These are phyloP conservation scores for Lasioglossum malachurum DNA, from an alignment of 2,888 invertebrate genomes.

Conservation along the genomic window DNA sequence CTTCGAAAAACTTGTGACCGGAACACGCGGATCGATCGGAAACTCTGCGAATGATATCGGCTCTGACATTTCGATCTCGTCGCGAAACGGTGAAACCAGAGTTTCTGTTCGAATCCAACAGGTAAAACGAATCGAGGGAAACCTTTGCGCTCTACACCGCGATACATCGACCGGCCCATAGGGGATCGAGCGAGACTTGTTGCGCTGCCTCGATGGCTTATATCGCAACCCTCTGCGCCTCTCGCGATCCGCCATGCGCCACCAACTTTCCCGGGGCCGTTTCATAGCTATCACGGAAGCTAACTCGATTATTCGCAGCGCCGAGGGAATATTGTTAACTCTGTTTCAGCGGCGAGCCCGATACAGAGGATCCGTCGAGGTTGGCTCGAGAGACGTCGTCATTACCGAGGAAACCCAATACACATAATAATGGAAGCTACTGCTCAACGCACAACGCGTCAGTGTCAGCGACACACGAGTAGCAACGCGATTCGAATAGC, in stretches of 20 bases:
- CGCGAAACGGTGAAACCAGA: background rate
- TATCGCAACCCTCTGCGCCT: background rate
- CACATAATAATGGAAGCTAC: background rate
- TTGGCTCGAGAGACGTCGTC: background rate
- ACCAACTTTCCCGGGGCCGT: background rate
- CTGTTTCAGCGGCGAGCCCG: background rate
- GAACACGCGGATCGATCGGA: background rate
- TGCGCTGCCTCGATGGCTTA: conserved; percentile 28
- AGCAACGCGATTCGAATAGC: background rate
- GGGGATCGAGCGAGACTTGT: conserved; percentile 43
- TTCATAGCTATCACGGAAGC: conserved; percentile 2
- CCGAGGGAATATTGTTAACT: conserved; percentile 4
- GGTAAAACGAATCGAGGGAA: background rate
- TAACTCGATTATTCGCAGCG: background rate
- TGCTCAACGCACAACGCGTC: background rate
- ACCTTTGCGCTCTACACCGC: background rate
- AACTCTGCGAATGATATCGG: background rate
- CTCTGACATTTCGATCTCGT: background rate
- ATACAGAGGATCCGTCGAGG: background rate
- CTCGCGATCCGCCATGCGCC: background rate
- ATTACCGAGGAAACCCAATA: conserved; percentile 17
- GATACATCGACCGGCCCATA: background rate
- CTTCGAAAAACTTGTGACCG: background rate
- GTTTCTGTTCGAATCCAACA: background rate
- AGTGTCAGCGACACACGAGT: background rate